Conservation (phyloP, 1,140 invertebrate genomes). For the Drosophila teissieri region DNA sequence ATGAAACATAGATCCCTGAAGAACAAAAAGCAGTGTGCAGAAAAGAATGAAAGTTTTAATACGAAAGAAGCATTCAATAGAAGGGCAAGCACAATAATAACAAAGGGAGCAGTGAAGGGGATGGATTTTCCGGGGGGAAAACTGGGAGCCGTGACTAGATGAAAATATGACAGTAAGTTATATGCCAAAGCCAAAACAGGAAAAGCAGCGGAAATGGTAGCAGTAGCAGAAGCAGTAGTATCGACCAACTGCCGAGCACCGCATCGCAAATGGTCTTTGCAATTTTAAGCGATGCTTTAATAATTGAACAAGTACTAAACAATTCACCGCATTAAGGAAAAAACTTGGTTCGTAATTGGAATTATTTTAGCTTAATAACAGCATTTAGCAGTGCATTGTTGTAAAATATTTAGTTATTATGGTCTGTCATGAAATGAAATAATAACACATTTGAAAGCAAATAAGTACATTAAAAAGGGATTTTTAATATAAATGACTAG, state of each 20-base stretch:
- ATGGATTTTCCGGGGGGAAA: conserved; percentile 6
- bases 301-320: background rate
- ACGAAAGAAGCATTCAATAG: conserved; percentile 76
- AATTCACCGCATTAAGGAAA: no score
- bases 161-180: conserved; percentile 83
- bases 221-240: conserved; percentile 53
- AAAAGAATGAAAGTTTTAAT: conserved; percentile 65
- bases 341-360: no score
- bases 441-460: no score
- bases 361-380: no score
- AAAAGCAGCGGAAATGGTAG: conserved; percentile 50
- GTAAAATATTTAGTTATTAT: no score
- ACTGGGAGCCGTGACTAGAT: conserved; percentile 37
- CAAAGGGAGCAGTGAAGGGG: conserved; percentile 49
- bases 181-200: conserved; percentile 61
- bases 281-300: background rate
- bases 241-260: conserved; percentile 22
- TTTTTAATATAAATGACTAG: no score
- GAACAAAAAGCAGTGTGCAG: conserved; percentile 43
- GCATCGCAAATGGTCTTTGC: background rate
- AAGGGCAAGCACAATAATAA: conserved; percentile 71
- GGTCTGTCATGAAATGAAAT: no score
- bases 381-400: no score
- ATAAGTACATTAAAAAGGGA: no score
- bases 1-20: conserved; percentile 41